Percentiles rank a stretch among this genome's conserved stretches.
phyloP scores from a whole-genome alignment of 1,140 invertebrate species.

The Ostrea edulis region DNA sequence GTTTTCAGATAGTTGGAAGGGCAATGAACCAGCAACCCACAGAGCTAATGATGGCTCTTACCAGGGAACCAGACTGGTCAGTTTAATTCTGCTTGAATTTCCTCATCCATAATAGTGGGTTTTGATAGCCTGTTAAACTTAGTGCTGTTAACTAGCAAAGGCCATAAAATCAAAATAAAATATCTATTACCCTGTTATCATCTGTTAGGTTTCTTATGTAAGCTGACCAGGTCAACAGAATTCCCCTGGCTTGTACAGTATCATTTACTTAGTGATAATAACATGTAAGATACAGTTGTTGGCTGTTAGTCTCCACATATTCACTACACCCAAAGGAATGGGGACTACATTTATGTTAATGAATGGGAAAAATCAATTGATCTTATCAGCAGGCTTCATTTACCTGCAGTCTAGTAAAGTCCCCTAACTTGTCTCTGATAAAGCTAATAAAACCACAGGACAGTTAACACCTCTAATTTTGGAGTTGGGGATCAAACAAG shows the following conservation, averaged over 20 bases:
- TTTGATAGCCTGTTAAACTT: not conserved
- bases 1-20: not conserved
- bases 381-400: conserved; percentile 12
- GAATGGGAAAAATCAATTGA: conserved; percentile 30
- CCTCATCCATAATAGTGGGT: not conserved
- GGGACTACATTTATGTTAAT: conserved; percentile 29
- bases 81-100: not conserved
- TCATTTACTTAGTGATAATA: conserved; percentile 21
- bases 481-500: conserved; percentile 23
- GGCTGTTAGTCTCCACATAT: conserved; percentile 12
- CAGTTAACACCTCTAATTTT: conserved; percentile 5
- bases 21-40: conserved; percentile 26
- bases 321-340: conserved; percentile 11
- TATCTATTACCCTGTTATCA: conserved; percentile 37
- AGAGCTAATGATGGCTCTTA: conserved; percentile 34
- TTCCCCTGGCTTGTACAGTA: conserved; percentile 1
- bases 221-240: conserved; percentile 28
- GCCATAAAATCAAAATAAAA: conserved; percentile 36
- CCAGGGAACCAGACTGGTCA: conserved; percentile 11
- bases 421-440: conserved; percentile 10
- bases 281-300: conserved; percentile 33
- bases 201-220: conserved; percentile 29
- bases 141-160: conserved; percentile 9
- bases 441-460: conserved; percentile 29
- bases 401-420: conserved; percentile 13